Evolutionary conservation across 2,797 vertebrate genomes (phyloP), one percentile per base, ranked within the genome.

Genomic region (Ceyx erithaca): DNA sequence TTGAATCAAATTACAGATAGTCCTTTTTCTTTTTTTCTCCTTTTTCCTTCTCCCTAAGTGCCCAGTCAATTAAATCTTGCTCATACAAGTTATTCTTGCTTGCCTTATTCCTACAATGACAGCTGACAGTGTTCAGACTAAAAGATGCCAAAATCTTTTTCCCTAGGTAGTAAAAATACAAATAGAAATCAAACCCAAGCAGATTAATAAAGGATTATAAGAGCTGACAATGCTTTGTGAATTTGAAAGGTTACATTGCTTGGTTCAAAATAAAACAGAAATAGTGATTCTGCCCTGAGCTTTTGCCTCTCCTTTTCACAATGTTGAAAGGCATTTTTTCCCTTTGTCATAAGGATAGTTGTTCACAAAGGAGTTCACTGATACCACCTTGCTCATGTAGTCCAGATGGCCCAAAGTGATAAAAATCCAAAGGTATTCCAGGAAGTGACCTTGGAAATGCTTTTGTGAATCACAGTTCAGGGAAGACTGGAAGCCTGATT

Each of bases 361-460:
- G 57, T 33, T 85, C 91, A 85, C 69, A 64, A 63, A 90, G 81
- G 91, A 89, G 12, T 25, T 88, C 58, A 70, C 35, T 25, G 26
- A 14, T 54, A 82, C 28, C 85, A 89, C 72, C 54, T 87, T 67
- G 40, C 51, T 87, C 85, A 63, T 83, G 73, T 43, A 22, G 55
- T 90, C 82, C 94, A 96, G 92, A 85, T 86, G 82, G 94, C 72
- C 49, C 57, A 30, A 89, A 72, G 75, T 40, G 45, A 54, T 73
- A 85, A 68, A 85, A 95, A 87, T 76, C 70, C 87, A 89, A 83
- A 88, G 54, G 52, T 87, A 77, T 79, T 57, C 54, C 57, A 82
- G 73, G 69, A 85, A 91, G n/a, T 91, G 92, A 95, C 91, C 89
- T 92, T 90, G 80, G 83, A 95, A 46, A 48, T 55, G 57, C 69